Evolutionary conservation across 2,113 vertebrate species (phyloP).

Genomic region (Chloropsis hardwickii): DNA sequence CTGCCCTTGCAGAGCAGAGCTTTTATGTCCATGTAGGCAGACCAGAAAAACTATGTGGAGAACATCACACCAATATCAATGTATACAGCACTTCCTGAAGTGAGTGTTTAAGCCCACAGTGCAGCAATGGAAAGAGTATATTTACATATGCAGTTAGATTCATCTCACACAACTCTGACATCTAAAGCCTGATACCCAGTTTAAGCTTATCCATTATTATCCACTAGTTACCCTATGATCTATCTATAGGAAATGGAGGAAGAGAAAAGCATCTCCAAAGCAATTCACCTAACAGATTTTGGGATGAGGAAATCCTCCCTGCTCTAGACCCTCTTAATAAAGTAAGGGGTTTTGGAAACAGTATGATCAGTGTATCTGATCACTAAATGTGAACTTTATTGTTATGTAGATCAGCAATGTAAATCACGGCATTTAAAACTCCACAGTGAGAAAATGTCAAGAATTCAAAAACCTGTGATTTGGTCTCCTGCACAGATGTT

Average conservation of each 20-base stretch:
- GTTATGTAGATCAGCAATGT: not conserved
- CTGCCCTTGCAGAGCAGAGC: not conserved
- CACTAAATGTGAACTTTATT: not conserved
- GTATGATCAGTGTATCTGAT: not conserved
- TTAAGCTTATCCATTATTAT: not conserved
- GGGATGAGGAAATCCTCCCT: not conserved
- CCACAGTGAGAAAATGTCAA: not conserved
- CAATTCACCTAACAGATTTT: not conserved
- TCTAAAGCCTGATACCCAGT: not conserved
- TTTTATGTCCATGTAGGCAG: not conserved
- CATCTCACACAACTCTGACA: not conserved
- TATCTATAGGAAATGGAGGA: not conserved
- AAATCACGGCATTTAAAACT: not conserved
- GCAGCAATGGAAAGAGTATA: not conserved
- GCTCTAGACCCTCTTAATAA: not conserved
- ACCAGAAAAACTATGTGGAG: not conserved
- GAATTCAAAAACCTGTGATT: not conserved
- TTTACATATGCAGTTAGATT: not conserved
- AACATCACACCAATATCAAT: not conserved
- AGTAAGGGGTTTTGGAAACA: not conserved
- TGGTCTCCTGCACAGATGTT: not conserved
- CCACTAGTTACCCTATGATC: not conserved
- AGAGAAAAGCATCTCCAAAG: not conserved
- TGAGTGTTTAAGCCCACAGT: rapidly evolving
- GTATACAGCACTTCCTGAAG: not conserved